Conservation (phyloP, 2,113 vertebrate genomes). For the Taxidea taxus region DNA sequence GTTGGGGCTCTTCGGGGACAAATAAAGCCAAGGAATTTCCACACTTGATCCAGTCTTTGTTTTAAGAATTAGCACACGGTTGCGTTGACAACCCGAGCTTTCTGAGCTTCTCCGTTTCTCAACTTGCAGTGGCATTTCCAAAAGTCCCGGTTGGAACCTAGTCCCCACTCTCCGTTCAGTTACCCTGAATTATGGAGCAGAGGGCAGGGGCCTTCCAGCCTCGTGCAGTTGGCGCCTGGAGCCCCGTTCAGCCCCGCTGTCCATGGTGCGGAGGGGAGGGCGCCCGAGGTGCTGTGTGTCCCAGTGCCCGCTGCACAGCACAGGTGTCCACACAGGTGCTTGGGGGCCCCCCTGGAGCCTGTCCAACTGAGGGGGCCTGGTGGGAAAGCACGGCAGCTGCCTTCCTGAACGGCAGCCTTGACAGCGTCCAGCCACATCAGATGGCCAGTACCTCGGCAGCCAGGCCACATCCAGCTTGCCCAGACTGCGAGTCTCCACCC, state of each 20-base stretch:
- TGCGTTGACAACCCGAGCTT: neutral
- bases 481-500: too few relatives aligned
- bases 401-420: neutral
- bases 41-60: neutral
- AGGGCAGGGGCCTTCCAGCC: neutral
- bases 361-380: neutral
- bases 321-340: neutral
- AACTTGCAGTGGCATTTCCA: neutral
- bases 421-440: neutral
- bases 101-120: accelerated
- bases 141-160: neutral
- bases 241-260: accelerated
- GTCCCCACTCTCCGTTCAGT: neutral
- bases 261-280: neutral
- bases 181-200: neutral
- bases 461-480: neutral
- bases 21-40: neutral
- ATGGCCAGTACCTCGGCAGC: neutral
- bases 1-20: neutral
- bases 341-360: neutral
- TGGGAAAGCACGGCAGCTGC: accelerated
- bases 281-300: neutral
- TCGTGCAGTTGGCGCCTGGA: accelerated
- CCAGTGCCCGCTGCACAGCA: accelerated
- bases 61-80: neutral